phyloP scores from a whole-genome alignment of 1,140 invertebrate genomes.

The Drosophila pseudoobscura region DNA sequence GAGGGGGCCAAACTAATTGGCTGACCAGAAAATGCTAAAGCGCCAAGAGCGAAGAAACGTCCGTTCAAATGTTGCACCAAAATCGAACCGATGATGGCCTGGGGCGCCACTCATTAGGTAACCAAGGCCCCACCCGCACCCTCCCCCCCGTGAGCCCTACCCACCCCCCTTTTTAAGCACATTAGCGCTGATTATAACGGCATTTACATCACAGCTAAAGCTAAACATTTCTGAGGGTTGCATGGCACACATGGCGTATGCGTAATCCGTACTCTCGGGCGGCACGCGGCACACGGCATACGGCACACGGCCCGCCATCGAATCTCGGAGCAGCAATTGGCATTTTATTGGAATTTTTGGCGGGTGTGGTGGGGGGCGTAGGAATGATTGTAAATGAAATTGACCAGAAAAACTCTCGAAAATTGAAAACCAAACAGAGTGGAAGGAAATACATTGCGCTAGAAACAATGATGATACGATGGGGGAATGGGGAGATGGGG shows the following conservation, averaged over 20 bases:
- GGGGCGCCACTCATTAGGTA: conserved; percentile 25
- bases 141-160: too few relatives aligned
- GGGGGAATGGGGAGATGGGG: background rate
- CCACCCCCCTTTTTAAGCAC: conserved; percentile 56
- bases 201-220: conserved; percentile 70
- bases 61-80: conserved; percentile 33
- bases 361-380: too few relatives aligned
- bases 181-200: conserved; percentile 76
- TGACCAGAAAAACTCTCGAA: conserved; percentile 10
- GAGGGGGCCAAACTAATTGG: conserved; percentile 39
- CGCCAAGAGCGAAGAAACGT: conserved; percentile 9
- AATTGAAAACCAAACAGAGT: conserved; percentile 19
- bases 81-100: conserved; percentile 5
- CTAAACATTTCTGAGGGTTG: conserved; percentile 34
- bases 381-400: conserved; percentile 16
- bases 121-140: conserved; percentile 3
- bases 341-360: too few relatives aligned
- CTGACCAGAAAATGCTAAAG: conserved; percentile 20
- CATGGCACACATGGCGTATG: conserved; percentile 59
- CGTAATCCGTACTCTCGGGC: conserved; percentile 37
- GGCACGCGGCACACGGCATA: too few relatives aligned
- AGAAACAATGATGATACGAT: background rate
- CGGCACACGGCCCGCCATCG: background rate
- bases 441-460: conserved; percentile 4
- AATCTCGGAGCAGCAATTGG: background rate